Evolutionary conservation across 2,888 invertebrate species (phyloP).

Genomic region (Dexiosoma caninum): DNA sequence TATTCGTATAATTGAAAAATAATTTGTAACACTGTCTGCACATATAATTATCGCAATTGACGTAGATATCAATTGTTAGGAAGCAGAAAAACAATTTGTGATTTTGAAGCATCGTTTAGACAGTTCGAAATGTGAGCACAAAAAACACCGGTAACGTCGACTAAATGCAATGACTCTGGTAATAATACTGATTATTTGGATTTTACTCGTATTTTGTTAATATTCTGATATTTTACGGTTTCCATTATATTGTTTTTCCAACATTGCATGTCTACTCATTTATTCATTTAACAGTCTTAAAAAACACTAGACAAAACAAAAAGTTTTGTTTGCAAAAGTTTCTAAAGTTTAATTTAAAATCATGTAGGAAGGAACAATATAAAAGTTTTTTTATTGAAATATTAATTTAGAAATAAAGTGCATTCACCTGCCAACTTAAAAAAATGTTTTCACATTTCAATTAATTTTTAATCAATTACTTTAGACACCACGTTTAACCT

Average conservation of each 20-base stretch:
- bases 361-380: conserved; percentile 7
- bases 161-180: no score
- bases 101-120: no score
- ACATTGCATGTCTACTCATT: background rate
- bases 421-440: conserved; percentile 43
- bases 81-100: no score
- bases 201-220: no score
- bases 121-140: no score
- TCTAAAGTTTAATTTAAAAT: conserved; percentile 4
- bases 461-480: conserved; percentile 30
- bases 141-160: no score
- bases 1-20: no score
- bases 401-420: conserved; percentile 39
- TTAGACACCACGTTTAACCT: no score
- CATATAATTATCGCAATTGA: no score
- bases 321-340: conserved; percentile 39
- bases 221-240: background rate
- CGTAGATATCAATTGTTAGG: no score
- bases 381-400: conserved; percentile 20
- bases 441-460: background rate
- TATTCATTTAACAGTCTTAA: background rate
- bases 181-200: no score
- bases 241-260: background rate
- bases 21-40: no score
- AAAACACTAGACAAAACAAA: background rate